A percentile compares a stretch with the other conserved stretches of the same genome.
Conservation (phyloP, 2,888 invertebrate species). For the Acronicta aceris region DNA sequence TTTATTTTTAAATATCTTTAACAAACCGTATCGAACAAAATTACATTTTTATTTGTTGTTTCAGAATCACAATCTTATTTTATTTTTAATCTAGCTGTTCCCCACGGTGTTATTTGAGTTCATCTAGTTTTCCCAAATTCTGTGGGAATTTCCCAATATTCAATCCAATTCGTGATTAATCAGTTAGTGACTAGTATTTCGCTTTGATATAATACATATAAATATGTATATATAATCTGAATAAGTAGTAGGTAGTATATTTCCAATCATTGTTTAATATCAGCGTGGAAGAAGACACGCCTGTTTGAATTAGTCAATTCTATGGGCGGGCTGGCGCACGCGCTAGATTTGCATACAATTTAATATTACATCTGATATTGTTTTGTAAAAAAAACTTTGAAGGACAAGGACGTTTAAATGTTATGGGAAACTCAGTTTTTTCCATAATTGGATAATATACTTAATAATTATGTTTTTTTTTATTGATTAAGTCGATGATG, state of each 20-base stretch:
- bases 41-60: neutral
- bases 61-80: too few species aligned
- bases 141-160: too few species aligned
- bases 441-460: too few species aligned
- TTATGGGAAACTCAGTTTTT: constrained; percentile 2
- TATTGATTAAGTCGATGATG: too few species aligned
- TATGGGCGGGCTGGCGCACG: constrained; percentile 61
- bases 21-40: constrained; percentile 19
- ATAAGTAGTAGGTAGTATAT: constrained; percentile 4
- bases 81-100: too few species aligned
- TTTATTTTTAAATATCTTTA: constrained; percentile 9
- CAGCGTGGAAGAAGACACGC: constrained; percentile 30
- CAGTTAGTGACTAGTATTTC: too few species aligned
- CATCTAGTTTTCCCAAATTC: too few species aligned
- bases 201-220: too few species aligned
- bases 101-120: too few species aligned
- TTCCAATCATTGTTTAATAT: constrained; percentile 31
- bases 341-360: constrained; percentile 62
- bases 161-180: too few species aligned
- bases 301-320: constrained; percentile 59
- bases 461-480: too few species aligned
- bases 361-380: constrained; percentile 37
- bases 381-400: constrained; percentile 31
- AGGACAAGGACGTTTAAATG: constrained; percentile 12
- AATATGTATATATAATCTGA: too few species aligned